Evolutionary conservation across 2,888 invertebrate genomes (phyloP), one percentile per base, ranked within the genome.

Genomic region (Ferdinandea cuprea): DNA sequence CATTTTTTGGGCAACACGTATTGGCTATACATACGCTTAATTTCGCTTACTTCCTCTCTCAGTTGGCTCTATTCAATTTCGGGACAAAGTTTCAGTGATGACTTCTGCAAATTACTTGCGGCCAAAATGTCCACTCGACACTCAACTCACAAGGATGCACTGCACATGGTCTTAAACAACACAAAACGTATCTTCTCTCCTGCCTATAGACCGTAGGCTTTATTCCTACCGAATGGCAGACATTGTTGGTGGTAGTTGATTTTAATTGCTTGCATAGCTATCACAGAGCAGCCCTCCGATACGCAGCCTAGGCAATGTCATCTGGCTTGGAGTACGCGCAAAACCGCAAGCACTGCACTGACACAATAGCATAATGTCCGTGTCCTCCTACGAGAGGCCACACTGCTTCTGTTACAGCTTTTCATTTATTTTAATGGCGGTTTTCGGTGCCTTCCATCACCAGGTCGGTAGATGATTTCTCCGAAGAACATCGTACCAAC

Each of bases 261-360:
- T 65, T 46, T 65, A 65, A 65, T 73, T 56, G 73, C 65, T 37
- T 48, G 63, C 48, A 21, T 44, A 28, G 19, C 21, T 17, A 9
- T 54, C 25, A 35, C 25, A 35, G 59, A 50, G 59, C 30, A 37
- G n/a, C 40, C 32, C 17, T 54, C 52, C 21, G 8, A 40, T 35
- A 30, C 28, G 17, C 15, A 46, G 28, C 28, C 25, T 42, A 21
- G 30, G 32, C 40, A 40, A 42, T 58, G 48, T 65, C 65, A 74
- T 40, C 48, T 56, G 40, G 21, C 28, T 32, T 40, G 40, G 58
- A 66, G 48, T 40, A 9, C 65, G 40, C 15, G 21, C 37, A 13
- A 15, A 58, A 74, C 74, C 74, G 37, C 74, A 74, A 66, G 17
- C 48, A 30, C 40, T 65, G 69, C n/a, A 42, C 5, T 42, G 32